phyloP scores from a whole-genome alignment of 2,888 invertebrate species.

The Hecatera dysodea region DNA sequence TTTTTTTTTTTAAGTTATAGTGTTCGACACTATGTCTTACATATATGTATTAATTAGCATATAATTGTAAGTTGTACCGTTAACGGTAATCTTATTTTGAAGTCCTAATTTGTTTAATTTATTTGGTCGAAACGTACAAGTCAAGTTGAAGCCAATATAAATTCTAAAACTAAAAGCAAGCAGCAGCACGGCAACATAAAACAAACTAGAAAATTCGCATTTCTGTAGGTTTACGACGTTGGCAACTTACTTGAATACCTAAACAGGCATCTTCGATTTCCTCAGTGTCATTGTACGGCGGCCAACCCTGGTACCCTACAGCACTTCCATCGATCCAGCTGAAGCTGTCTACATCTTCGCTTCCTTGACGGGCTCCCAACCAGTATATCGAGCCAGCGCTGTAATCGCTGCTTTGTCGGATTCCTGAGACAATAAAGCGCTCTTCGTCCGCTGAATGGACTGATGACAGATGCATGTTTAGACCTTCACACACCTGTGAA shows the following conservation, averaged over 20 bases:
- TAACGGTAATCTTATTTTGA: too few relatives aligned
- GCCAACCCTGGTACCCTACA: constrained; percentile 92
- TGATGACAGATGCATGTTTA: constrained; percentile 93
- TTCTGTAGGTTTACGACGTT: background rate
- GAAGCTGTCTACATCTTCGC: constrained; percentile 69
- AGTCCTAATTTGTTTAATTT: too few relatives aligned
- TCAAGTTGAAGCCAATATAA: background rate
- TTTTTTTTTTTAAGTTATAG: background rate
- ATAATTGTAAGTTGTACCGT: too few relatives aligned
- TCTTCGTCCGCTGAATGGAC: constrained; percentile 93
- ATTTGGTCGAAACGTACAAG: too few relatives aligned
- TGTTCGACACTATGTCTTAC: too few relatives aligned
- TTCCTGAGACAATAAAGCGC: constrained; percentile 92
- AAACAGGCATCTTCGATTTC: constrained; percentile 81
- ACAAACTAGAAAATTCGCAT: background rate
- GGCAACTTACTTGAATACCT: constrained; percentile 81
- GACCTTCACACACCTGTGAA: constrained; percentile 92
- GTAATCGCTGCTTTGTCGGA: constrained; percentile 93
- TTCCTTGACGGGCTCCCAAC: constrained; percentile 91
- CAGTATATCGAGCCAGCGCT: constrained; percentile 94
- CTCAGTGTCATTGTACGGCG: constrained; percentile 90
- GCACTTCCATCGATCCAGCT: constrained; percentile 93
- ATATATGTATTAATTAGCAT: too few relatives aligned
- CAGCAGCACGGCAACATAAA: background rate
- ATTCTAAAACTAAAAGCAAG: background rate